Conservation (phyloP, 2,888 invertebrate species). For the Chymomyza amoena region DNA sequence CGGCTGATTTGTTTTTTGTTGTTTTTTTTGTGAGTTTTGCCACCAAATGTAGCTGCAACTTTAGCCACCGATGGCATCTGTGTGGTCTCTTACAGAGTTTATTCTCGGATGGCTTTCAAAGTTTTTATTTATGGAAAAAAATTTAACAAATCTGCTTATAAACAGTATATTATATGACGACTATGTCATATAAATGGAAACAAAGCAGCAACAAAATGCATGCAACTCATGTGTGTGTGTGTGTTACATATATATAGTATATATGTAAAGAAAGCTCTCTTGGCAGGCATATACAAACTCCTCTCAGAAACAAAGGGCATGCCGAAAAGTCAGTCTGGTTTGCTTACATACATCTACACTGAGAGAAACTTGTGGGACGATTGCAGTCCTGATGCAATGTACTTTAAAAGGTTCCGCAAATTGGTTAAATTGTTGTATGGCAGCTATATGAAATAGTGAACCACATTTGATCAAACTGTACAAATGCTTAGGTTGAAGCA, state of each 20-base stretch:
- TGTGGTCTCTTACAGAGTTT: background rate
- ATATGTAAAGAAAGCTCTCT: too few species aligned
- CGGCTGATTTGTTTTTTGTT: background rate
- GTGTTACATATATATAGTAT: background rate
- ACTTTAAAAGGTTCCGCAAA: too few species aligned
- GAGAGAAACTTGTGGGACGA: too few species aligned
- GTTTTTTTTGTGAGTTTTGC: background rate
- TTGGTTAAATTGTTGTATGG: too few species aligned
- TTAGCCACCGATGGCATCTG: background rate
- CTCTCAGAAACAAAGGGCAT: background rate
- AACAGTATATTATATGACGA: constrained; percentile 13
- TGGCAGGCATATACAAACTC: background rate
- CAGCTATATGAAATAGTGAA: too few species aligned
- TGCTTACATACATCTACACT: background rate
- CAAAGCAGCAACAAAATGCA: background rate
- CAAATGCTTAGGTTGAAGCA: too few species aligned
- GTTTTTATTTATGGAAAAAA: background rate
- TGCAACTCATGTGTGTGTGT: background rate
- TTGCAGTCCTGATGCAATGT: too few species aligned
- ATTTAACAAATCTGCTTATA: background rate
- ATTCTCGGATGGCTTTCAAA: constrained; percentile 9
- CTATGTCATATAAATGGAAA: background rate
- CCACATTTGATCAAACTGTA: too few species aligned
- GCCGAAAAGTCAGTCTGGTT: background rate
- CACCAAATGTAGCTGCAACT: background rate